Evolutionary conservation across 2,113 vertebrate genomes (phyloP).

Genomic region (Poecile atricapillus): DNA sequence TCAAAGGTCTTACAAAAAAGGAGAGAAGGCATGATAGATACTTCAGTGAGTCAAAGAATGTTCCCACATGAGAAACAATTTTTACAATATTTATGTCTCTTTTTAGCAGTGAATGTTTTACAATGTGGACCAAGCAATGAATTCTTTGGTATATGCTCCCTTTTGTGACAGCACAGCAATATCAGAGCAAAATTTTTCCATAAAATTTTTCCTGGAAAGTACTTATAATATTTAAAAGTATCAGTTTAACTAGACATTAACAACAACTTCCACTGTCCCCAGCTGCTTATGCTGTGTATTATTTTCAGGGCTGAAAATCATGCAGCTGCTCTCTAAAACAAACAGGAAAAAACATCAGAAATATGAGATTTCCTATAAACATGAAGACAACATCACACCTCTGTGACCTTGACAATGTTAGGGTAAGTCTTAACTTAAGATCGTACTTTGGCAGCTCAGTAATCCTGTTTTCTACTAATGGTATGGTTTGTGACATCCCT

Average conservation of each 20-base stretch:
- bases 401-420: not conserved
- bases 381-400: not conserved
- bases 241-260: not conserved
- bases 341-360: not conserved
- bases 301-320: not conserved
- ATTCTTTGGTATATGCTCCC: not conserved
- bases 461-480: not conserved
- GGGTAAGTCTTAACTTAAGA: not conserved
- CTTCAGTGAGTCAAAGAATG: not conserved
- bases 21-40: not conserved
- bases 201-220: not conserved
- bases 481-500: not conserved
- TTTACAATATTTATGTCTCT: conserved; percentile 9
- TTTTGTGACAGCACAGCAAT: not conserved
- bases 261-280: not conserved
- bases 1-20: not conserved
- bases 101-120: not conserved
- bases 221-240: not conserved
- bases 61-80: not conserved
- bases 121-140: not conserved
- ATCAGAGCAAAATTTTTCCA: not conserved
- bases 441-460: not conserved
- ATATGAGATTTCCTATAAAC: not conserved
- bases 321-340: not conserved
- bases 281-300: not conserved